These are phyloP conservation scores for Spisula subtruncata DNA, from an alignment of 2,888 invertebrate species.

Conservation along the genomic window DNA sequence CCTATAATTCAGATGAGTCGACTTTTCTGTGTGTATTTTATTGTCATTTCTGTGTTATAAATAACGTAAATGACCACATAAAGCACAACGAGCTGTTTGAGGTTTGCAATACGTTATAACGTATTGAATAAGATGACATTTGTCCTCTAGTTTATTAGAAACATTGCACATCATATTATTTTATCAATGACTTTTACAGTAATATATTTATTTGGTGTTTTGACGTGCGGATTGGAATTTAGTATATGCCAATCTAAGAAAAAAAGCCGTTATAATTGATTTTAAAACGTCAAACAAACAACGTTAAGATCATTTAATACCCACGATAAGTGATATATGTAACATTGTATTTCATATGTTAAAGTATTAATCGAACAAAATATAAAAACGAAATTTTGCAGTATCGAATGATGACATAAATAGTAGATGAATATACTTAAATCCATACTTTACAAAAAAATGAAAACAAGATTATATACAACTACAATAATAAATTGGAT, in stretches of 20 bases:
- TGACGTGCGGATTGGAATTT: not conserved
- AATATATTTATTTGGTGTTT: too few relatives aligned
- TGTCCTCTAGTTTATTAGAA: not conserved
- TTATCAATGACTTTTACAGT: not conserved
- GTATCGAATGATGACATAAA: too few relatives aligned
- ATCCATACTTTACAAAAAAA: too few relatives aligned
- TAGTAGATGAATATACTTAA: too few relatives aligned
- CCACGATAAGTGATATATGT: too few relatives aligned
- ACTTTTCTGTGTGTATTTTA: not conserved
- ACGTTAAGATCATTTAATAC: not conserved
- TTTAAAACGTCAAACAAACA: not conserved
- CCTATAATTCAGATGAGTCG: not conserved
- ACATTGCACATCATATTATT: not conserved
- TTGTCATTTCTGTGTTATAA: not conserved
- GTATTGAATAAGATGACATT: not conserved
- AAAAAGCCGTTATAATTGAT: not conserved
- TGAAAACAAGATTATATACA: too few relatives aligned
- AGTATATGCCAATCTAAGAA: not conserved
- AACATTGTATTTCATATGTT: too few relatives aligned
- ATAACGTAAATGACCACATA: not conserved
- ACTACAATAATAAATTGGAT: too few relatives aligned
- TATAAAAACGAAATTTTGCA: too few relatives aligned
- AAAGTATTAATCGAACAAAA: too few relatives aligned
- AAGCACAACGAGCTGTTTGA: not conserved
- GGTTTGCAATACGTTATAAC: not conserved